Conservation (phyloP, 1,140 invertebrate genomes). For the Paralvinella palmiformis region DNA sequence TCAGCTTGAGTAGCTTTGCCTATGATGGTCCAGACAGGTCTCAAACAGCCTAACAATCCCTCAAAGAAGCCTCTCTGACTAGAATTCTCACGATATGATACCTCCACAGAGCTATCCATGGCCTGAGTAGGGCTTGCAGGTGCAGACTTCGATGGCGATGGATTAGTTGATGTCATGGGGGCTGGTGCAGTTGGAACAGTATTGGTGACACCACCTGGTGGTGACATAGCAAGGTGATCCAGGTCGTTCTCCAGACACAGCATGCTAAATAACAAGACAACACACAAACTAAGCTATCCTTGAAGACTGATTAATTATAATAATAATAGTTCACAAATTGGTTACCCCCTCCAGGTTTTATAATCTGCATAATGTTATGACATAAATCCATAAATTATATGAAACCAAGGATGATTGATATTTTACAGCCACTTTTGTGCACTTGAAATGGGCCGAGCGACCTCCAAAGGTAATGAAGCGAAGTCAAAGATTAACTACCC, state of each 20-base stretch:
- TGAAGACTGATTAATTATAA: too few species aligned
- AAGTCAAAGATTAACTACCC: too few species aligned
- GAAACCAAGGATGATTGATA: too few species aligned
- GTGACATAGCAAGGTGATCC: constrained; percentile 29
- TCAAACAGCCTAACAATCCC: constrained; percentile 76
- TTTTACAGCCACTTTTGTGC: too few species aligned
- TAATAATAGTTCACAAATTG: too few species aligned
- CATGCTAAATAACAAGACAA: constrained; percentile 30
- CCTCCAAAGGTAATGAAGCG: too few species aligned
- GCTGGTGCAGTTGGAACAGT: not conserved
- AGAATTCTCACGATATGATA: constrained; percentile 28
- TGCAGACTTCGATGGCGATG: constrained; percentile 27
- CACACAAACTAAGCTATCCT: not conserved
- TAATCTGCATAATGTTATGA: not conserved
- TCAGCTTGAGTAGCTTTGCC: constrained; percentile 69
- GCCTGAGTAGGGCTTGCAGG: constrained; percentile 34
- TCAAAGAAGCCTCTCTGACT: constrained; percentile 63
- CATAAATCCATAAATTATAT: not conserved
- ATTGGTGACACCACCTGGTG: not conserved
- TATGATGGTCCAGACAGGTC: constrained; percentile 77
- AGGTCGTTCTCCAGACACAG: constrained; percentile 29
- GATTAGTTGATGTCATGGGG: not conserved
- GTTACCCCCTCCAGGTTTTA: too few species aligned
- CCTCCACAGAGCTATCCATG: constrained; percentile 27
- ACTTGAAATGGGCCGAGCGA: too few species aligned